A percentile compares a stretch with the other conserved stretches of the same genome.
Evolutionary conservation across 2,113 vertebrate genomes (phyloP).

Genomic region (Dolichotis patagonum): DNA sequence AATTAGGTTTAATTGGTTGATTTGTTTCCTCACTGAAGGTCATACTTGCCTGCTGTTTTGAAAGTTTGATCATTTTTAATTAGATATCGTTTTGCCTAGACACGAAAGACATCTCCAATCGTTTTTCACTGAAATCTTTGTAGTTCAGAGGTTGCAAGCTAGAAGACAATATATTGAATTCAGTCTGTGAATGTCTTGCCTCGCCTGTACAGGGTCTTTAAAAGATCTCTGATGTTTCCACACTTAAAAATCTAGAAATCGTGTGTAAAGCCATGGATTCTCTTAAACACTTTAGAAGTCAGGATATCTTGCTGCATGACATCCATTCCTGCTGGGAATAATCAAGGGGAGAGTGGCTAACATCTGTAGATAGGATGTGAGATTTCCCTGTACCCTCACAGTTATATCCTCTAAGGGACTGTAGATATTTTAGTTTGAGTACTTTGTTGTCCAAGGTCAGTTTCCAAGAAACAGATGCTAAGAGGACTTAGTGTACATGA

Average conservation of each 20-base stretch:
- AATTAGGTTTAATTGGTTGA: not conserved
- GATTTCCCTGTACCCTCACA: not conserved
- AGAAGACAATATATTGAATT: not conserved
- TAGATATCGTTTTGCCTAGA: not conserved
- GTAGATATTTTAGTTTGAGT: not conserved
- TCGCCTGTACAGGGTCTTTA: not conserved
- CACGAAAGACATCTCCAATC: not conserved
- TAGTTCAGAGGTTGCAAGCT: not conserved
- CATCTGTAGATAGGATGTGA: not conserved
- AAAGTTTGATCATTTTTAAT: not conserved
- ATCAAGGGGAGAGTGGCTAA: not conserved
- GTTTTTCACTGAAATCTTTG: not conserved
- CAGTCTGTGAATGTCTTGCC: not conserved
- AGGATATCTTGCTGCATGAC: not conserved
- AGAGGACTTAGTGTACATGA: not conserved
- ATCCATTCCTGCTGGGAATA: not conserved
- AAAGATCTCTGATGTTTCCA: not conserved
- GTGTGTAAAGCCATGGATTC: not conserved
- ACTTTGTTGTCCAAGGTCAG: not conserved
- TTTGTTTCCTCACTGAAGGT: not conserved
- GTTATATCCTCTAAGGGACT: not conserved
- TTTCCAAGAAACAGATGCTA: not conserved
- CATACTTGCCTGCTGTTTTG: not conserved
- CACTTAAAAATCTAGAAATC: slow-evolving; percentile 17
- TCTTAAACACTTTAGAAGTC: not conserved